Evolutionary conservation across 2,888 invertebrate species (phyloP).

Genomic region (Nephrotoma flavescens): DNA sequence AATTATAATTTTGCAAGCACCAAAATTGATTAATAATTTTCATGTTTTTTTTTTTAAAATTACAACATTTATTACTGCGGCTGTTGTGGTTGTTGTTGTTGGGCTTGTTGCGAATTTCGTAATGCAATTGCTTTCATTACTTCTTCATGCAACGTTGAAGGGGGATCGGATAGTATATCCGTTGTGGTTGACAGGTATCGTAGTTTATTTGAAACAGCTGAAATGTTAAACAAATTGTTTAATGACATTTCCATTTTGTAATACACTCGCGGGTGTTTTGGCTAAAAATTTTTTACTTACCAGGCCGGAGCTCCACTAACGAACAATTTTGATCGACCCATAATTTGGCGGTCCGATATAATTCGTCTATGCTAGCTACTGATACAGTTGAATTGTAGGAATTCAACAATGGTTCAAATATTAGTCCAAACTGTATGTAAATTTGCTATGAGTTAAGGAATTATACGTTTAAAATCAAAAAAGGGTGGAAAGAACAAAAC

Average conservation of each 20-base stretch:
- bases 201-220: conserved; percentile 84
- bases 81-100: not conserved
- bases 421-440: conserved; percentile 74
- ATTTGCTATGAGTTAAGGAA: conserved; percentile 30
- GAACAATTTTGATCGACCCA: conserved; percentile 98
- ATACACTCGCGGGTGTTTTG: not conserved
- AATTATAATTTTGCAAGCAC: not conserved
- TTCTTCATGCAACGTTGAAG: conserved; percentile 73
- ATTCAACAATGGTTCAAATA: conserved; percentile 76
- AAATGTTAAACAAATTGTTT: conserved; percentile 13
- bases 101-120: not conserved
- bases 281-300: conserved; percentile 35
- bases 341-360: conserved; percentile 77
- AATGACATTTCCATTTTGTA: not conserved
- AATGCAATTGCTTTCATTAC: conserved; percentile 54
- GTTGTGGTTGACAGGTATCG: conserved; percentile 83
- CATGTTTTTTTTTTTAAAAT: not conserved
- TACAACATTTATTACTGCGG: not conserved
- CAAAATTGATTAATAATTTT: not conserved
- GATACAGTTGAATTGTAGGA: conserved; percentile 88
- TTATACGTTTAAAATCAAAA: conserved; percentile 7
- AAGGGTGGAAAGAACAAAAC: not conserved
- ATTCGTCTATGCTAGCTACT: conserved; percentile 77
- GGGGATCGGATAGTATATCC: conserved; percentile 78
- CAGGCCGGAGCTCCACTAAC: conserved; percentile 81